Conservation (phyloP, 2,797 vertebrate species). For the Ctenopoma multispine region DNA sequence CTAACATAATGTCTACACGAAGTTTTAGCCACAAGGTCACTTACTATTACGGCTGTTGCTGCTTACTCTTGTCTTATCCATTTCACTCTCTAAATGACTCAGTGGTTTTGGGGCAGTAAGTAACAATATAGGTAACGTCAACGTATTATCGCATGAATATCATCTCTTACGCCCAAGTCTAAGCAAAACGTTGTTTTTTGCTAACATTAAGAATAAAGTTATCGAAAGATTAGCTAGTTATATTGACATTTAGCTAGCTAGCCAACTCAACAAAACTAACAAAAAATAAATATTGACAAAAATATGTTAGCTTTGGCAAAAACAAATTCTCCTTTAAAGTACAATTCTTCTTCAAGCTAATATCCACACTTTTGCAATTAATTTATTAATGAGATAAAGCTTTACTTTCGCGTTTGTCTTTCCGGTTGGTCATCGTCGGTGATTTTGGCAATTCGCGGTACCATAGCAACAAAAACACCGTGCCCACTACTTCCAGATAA, state of each 20-base stretch:
- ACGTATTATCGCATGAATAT: neutral
- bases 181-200: neutral
- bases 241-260: neutral
- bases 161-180: neutral
- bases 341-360: neutral
- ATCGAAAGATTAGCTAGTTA: neutral
- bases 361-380: neutral
- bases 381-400: neutral
- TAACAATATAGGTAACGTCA: neutral
- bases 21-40: conserved; percentile 14
- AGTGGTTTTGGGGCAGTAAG: conserved; percentile 4
- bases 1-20: neutral
- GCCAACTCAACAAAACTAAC: neutral
- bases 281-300: neutral
- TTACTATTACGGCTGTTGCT: conserved; percentile 61
- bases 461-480: conserved; percentile 25
- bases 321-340: neutral
- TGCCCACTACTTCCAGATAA: no score
- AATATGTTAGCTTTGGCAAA: neutral
- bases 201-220: neutral
- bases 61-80: conserved; percentile 40
- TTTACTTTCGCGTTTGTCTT: neutral
- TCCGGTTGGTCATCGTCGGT: no score
- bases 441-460: neutral
- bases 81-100: conserved; percentile 15